Percentiles rank a stretch among this genome's conserved stretches.
These are phyloP conservation scores for Clistopyga incitator DNA, from an alignment of 2,888 invertebrate species.

Conservation along the genomic window DNA sequence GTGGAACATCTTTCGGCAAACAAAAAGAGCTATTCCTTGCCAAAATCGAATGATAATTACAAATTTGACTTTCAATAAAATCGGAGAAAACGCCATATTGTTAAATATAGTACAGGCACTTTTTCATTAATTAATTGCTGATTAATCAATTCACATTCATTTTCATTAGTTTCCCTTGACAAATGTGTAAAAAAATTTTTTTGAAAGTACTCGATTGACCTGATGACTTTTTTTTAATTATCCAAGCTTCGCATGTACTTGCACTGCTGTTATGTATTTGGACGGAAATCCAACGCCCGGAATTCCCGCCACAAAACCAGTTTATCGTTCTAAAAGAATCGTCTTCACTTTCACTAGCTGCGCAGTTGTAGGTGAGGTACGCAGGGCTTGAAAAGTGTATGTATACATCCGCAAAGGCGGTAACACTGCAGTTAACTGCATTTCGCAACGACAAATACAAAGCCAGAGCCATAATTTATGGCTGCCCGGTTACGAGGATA, in stretches of 20 bases:
- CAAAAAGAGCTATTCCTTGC: background rate
- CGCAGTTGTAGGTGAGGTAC: conserved; percentile 8
- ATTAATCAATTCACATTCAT: no score
- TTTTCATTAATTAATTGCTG: no score
- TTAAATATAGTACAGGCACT: no score
- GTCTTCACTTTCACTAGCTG: conserved; percentile 48
- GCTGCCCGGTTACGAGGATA: conserved; percentile 23
- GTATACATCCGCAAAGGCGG: background rate
- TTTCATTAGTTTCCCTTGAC: no score
- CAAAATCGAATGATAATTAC: no score
- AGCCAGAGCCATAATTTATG: conserved; percentile 24
- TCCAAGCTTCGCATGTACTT: background rate
- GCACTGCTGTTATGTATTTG: background rate
- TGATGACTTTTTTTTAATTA: no score
- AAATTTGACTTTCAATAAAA: no score
- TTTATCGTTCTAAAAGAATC: conserved; percentile 32
- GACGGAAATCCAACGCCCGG: background rate
- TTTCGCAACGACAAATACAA: conserved; percentile 39
- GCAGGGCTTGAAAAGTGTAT: background rate
- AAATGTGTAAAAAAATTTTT: no score
- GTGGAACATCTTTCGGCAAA: background rate
- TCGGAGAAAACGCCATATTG: no score
- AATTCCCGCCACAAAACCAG: conserved; percentile 36
- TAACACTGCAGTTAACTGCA: conserved; percentile 13
- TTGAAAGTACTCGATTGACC: no score